Evolutionary conservation across 2,888 invertebrate species (phyloP), one percentile per base, ranked within the genome.

Genomic region (Cactoblastis cactorum): DNA sequence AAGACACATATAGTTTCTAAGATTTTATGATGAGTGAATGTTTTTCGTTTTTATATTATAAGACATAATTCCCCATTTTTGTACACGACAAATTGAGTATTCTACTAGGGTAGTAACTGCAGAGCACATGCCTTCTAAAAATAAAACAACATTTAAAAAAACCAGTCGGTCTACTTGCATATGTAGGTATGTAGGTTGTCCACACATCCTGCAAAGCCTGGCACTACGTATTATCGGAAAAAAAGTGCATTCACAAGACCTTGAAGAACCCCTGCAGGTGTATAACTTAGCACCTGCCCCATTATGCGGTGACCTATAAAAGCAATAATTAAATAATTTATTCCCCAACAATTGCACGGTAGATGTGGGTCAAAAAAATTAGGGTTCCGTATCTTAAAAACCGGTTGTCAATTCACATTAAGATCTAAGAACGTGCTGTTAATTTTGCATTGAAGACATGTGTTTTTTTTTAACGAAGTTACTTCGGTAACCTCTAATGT

Each of bases 291-390:
- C 87, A 89, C 86, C 88, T 89, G 88, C 85, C 63, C 62, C 69
- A 70, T 80, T 80, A 83, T 79, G 75, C 76, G 74, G 76, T 89
- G 87, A 89, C 88, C 88, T 88, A 89, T 88, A 84, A 88, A 86
- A 81, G 82, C 69, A 78, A 77, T 87, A 84, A 86, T 85, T 84
- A 85, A 79, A 81, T 78, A 84, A 83, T 83, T 78, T 83, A 83
- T 85, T 73, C 74, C 68, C 61, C 62, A 50, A 65, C 77, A 81
- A 80, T 82, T 83, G 83, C 78, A 65, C 81, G 78, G 73, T 84
- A 78, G 79, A 87, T 86, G 82, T 88, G 86, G 88, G 88, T 88
- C 88, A 87, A 82, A 80, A 73, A 77, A 80, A 74, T 67, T 70
- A 67, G 73, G 71, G 74, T 54, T 63, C 74, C 57, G 62, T 58